Evolutionary conservation across 2,888 invertebrate genomes (phyloP), one percentile per base, ranked within the genome.

Genomic region (Peribatodes rhomboidaria): DNA sequence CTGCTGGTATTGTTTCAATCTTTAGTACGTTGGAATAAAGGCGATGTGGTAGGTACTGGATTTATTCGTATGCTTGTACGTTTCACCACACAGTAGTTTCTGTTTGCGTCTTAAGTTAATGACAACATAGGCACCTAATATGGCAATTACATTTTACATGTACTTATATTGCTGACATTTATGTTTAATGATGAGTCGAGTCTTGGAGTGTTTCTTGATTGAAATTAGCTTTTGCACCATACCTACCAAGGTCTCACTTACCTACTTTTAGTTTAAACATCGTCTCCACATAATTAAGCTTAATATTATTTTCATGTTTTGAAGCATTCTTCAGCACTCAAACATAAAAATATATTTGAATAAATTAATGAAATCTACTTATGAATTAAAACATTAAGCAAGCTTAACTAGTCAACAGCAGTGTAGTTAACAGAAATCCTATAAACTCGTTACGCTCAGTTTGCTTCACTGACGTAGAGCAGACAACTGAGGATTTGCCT

Each of bases 361-460:
- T 27, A 27, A 27, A 27, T 6, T 4, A 27, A 27, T 27, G 27
- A 4, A 27, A 27, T 27, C 3, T 27, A 27, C n/a, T n/a, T 27
- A 27, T 1, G 14, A 11, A 9, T 49, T 49, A 49, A 18, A 37
- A 50, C 20, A 35, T 50, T 18, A 35, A 13, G 3, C 35, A 35
- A 7, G 4, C 20, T 50, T 18, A 50, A 50, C 35, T 37, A 50
- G 35, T 37, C 13, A 35, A 37, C 33, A 31, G 11, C 18, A 35
- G 18, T 18, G 18, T 18, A 31, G 33, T n/a, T 33, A 44, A 56
- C 44, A 50, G 42, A 59, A 60, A 53, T 46, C 37, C 44, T 46
- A 60, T 53, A 37, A 46, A 60, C 53, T 53, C 37, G 37, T 53
- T 53, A 35, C 44, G 53, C 52, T 53, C 37, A 46, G 46, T 39